Base-by-base conservation (phyloP, 2,888 invertebrate genomes). In the Cepaea hortensis region DNA sequence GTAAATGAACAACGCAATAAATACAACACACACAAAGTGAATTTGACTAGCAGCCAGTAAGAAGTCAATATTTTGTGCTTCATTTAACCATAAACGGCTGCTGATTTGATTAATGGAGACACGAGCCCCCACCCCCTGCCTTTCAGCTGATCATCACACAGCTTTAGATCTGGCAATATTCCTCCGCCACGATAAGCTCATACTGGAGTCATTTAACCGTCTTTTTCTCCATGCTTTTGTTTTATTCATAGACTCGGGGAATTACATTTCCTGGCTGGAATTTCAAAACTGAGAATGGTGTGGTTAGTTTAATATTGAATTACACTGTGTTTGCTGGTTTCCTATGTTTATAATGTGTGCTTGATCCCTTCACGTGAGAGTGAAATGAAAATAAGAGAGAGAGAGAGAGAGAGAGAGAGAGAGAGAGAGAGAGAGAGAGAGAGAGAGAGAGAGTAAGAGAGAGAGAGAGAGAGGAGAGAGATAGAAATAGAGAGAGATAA, bases 131-230 rank as follows among this genome's bases (percentile, higher is more conserved):
- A 9, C 55, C 55, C 11, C 11, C 55, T 55, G 81, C 81, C 70
- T 50, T 50, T 50, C 72, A 72, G 72, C 81, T 70, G 50, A 81
- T 81, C 81, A 72, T 50, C 81, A 48, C 70, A 55, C 81, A 81
- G 7, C 72, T 72, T 81, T 72, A 81, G 72, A 65, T 50, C n/a
- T 68, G 70, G 70, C 81, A 81, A 81, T 81, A 81, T 81, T 70
- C 72, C 65, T 81, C 55, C 72, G 72, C 81, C n/a, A n/a, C 13
- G 55, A 81, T 81, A 72, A 61, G 70, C 50, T 81, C 81, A 15
- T 55, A 48, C 50, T 20, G 72, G 72, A 48, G 50, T 81, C n/a
- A 72, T 70, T 81, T 55, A 6, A 50, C 23, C 23, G 70, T 81
- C 77, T 73, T 23, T 73, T 23, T 73, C 73, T 73, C 73, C 35